Conservation (phyloP, 2,888 invertebrate species). For the Nemoura dubitans region DNA sequence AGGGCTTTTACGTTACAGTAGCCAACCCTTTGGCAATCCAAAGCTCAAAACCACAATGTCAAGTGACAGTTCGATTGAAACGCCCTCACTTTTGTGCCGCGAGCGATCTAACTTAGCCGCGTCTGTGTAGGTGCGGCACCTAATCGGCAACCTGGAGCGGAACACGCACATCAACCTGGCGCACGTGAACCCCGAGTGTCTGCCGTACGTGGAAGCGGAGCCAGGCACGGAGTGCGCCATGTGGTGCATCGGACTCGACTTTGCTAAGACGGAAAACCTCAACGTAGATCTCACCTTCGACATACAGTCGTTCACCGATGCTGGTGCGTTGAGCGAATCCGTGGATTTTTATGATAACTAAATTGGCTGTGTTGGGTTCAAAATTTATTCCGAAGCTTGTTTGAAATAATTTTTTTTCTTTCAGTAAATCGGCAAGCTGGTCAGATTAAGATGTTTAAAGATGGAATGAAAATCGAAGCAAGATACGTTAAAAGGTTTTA, state of each 20-base stretch:
- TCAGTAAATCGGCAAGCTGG: slow-evolving; percentile 73
- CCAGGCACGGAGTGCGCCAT: slow-evolving; percentile 77
- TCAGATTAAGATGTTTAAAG: slow-evolving; percentile 73
- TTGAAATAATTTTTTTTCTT: slow-evolving; percentile 52
- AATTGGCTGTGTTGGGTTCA: slow-evolving; percentile 49
- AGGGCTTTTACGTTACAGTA: no score
- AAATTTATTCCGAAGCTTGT: not conserved
- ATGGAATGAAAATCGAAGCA: slow-evolving; percentile 84
- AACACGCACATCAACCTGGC: slow-evolving; percentile 92
- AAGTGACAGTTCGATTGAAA: no score
- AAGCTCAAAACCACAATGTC: no score
- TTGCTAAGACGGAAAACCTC: slow-evolving; percentile 86
- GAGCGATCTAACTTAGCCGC: no score
- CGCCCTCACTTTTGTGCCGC: no score
- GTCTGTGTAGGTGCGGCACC: slow-evolving; percentile 70
- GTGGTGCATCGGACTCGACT: slow-evolving; percentile 98
- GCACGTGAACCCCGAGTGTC: slow-evolving; percentile 95
- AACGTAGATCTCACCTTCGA: slow-evolving; percentile 94
- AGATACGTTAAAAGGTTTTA: slow-evolving; percentile 78
- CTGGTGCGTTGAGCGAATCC: slow-evolving; percentile 70
- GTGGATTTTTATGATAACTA: no score
- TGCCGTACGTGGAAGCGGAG: slow-evolving; percentile 65
- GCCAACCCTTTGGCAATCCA: no score
- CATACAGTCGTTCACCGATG: slow-evolving; percentile 89
- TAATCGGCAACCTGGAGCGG: slow-evolving; percentile 90